A percentile compares a stretch with the other conserved stretches of the same genome.
Evolutionary conservation across 2,888 invertebrate species (phyloP).

Genomic region (Perithous albicinctus): DNA sequence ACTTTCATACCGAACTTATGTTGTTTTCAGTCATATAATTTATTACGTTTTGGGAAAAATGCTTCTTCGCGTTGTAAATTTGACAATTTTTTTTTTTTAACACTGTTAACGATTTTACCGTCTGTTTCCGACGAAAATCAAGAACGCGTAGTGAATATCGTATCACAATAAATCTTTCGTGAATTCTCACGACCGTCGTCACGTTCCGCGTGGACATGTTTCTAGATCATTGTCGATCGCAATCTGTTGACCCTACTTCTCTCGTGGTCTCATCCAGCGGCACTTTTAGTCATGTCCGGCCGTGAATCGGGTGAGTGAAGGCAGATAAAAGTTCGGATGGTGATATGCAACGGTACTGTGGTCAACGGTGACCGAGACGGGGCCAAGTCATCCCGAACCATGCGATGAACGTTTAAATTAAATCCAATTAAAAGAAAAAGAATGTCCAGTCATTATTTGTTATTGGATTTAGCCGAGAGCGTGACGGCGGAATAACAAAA

Average conservation of each 20-base stretch:
- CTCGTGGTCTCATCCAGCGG: neutral
- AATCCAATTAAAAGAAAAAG: constrained; percentile 1
- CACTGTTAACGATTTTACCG: constrained; percentile 1
- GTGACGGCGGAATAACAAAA: constrained; percentile 18
- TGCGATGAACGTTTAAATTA: constrained; percentile 49
- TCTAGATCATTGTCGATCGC: constrained; percentile 59
- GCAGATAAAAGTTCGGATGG: constrained; percentile 1
- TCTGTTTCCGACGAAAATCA: neutral
- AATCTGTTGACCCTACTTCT: constrained; percentile 40
- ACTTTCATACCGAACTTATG: too few relatives aligned
- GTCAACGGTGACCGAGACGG: constrained; percentile 50
- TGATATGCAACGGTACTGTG: constrained; percentile 57
- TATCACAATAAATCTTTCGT: neutral
- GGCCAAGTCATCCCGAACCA: constrained; percentile 55
- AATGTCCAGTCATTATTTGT: constrained; percentile 49
- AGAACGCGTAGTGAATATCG: constrained; percentile 8
- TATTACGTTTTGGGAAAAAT: too few relatives aligned
- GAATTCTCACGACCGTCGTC: constrained; percentile 53
- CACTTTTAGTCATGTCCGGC: constrained; percentile 5
- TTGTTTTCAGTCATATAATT: too few relatives aligned
- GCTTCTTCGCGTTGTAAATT: too few relatives aligned
- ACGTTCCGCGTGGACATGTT: constrained; percentile 60
- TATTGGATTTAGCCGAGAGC: constrained; percentile 50
- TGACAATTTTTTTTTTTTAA: too few relatives aligned
- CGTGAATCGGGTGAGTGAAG: constrained; percentile 26